Evolutionary conservation across 2,888 invertebrate species (phyloP), one percentile per base, ranked within the genome.

Genomic region (Coecobrya sp.): DNA sequence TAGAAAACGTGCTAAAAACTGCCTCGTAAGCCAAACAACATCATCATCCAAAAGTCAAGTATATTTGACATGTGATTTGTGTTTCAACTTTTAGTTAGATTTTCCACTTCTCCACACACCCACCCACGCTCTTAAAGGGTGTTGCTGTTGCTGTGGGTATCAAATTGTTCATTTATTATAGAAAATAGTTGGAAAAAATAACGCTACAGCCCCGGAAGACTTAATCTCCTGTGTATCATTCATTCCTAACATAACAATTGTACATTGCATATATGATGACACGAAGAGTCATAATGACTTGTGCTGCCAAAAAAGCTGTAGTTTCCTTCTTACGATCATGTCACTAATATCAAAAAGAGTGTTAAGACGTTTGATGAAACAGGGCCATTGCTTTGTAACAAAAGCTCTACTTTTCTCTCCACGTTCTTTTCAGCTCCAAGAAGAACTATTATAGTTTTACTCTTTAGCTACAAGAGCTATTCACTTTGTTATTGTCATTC

Each of bases 31-130:
- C 16, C 16, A 45, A 79, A 25, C 70, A 68, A 16, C 85, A 86
- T 86, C 7, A 49, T 86, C 84, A 62, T 27, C 65, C 65, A 27
- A n/a, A n/a, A 84, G 36, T 49, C 76, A 87, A 76, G 76, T 76
- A 76, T 19, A 62, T 76, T 76, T 87, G 87, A 87, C 87, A 87
- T 87, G 62, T 79, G 79, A 87, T 87, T 87, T 79, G 42, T 79
- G 59, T 81, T 81, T 68, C 27, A 55, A 65, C 45, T 79, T 22
- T 25, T 30, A 25, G 30, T 81, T 79, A 25, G 30, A 55, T 79
- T 79, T 55, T 30, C 59, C 55, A 86, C 45, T 76, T 87, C 79
- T 86, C 27, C 25, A 13, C 49, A 49, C 70, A 52, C 52, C 3
- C 36, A 81, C 82, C 55, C 59, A 59, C 62, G 30, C 55, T n/a